Percentiles rank a stretch among this genome's conserved stretches.
Evolutionary conservation across 2,888 invertebrate species (phyloP).

Genomic region (Chaitophorus viminalis): DNA sequence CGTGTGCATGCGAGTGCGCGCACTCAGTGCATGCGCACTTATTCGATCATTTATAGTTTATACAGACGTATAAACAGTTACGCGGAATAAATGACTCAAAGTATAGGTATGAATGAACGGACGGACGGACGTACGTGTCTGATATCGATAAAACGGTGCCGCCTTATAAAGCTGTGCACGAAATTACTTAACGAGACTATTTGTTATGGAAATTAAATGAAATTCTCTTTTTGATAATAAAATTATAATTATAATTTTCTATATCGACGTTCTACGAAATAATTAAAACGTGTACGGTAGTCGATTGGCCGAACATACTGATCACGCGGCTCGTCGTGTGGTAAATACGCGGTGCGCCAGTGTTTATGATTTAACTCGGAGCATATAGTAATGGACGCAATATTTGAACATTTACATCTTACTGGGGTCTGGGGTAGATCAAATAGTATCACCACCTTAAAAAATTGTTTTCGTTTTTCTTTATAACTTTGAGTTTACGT

Average conservation of each 20-base stretch:
- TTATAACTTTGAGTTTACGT: too few relatives aligned
- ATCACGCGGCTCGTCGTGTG: neutral
- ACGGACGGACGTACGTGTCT: neutral
- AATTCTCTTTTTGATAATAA: too few relatives aligned
- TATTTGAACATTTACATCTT: neutral
- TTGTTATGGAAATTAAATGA: neutral
- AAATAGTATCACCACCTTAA: too few relatives aligned
- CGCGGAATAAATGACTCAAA: conserved; percentile 24
- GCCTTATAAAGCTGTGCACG: neutral
- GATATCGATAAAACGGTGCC: neutral
- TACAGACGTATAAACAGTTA: conserved; percentile 42
- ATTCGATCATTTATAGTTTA: conserved; percentile 46
- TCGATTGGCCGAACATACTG: too few relatives aligned
- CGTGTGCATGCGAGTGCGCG: neutral
- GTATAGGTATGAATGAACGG: conserved; percentile 17
- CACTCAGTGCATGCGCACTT: neutral
- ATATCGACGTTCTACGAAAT: neutral
- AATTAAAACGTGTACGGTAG: neutral
- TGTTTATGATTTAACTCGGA: neutral
- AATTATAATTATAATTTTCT: neutral
- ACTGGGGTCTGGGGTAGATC: too few relatives aligned
- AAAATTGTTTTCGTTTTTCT: too few relatives aligned
- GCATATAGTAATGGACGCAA: neutral
- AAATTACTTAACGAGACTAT: neutral
- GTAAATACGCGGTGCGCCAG: neutral